Evolutionary conservation across 1,140 invertebrate genomes (phyloP), one percentile per base, ranked within the genome.

Genomic region (Papilio polytes): DNA sequence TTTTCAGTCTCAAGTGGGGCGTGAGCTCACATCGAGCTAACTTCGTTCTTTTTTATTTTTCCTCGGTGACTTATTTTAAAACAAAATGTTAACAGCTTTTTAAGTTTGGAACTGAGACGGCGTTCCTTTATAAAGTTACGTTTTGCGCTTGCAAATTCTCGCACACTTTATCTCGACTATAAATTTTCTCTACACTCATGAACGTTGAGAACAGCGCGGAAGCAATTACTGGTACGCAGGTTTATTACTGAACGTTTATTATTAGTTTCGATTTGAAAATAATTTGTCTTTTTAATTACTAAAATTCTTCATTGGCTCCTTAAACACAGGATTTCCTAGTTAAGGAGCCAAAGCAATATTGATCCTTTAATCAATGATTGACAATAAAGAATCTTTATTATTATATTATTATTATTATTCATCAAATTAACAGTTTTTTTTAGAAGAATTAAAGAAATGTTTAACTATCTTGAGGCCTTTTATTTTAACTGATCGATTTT

Each of bases 81-180:
- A 83, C 82, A 86, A 84, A 86, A 85, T 82, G 81, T 78, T 81
- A 84, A 85, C 84, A 84, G 82, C 80, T 79, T 86, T 87, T 85
- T 83, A 81, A 85, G 85, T 86, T 87, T 81, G 74, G 66, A 82
- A 84, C 79, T 84, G 73, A 80, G 56, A 83, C 53, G 73, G 63
- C 53, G 70, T 82, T 82, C 56, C 56, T 83, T 85, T 74, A 83
- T 83, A 63, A 78, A 84, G 73, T 81, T 84, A 63, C 20, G 18
- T 81, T 79, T 66, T 79, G n/a, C 46, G 46, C 51, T 81, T 85
- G 82, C 80, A 82, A 85, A 82, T 80, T 84, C 80, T 82, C 81
- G 20, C 46, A 51, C 63, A 77, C 73, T 85, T 83, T 85, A 85
- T 85, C 84, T 81, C 26, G 22, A 81, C 81, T 56, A 81, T 84